These are phyloP conservation scores for Watsonalla binaria DNA, from an alignment of 2,888 invertebrate genomes.

Conservation along the genomic window DNA sequence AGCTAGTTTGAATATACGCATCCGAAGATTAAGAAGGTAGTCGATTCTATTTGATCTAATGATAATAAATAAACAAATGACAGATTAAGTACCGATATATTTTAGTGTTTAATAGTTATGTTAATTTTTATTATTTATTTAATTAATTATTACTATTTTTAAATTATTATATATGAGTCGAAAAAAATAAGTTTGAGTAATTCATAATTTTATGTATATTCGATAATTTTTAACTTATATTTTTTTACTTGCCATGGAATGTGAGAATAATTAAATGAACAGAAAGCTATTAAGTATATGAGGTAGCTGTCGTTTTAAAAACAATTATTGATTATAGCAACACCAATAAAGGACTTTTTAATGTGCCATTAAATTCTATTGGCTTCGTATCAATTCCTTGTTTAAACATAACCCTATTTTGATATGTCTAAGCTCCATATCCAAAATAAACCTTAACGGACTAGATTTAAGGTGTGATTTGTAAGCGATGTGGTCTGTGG, in stretches of 20 bases:
- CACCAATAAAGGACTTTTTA: constrained; percentile 30
- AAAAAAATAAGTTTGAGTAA: neutral
- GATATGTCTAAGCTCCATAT: constrained; percentile 6
- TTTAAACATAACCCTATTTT: constrained; percentile 14
- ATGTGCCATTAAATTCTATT: constrained; percentile 35
- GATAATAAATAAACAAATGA: no score
- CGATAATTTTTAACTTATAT: no score
- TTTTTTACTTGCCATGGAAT: no score
- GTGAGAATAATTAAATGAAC: no score
- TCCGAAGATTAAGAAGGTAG: no score
- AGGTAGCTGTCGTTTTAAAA: neutral
- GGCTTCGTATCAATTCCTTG: constrained; percentile 25
- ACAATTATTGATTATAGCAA: constrained; percentile 4
- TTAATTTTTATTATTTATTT: no score
- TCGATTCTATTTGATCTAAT: no score
- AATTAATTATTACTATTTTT: neutral
- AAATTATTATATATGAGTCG: neutral
- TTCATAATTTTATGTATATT: neutral
- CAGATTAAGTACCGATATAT: no score
- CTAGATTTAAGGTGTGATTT: neutral
- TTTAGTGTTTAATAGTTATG: no score
- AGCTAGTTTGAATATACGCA: neutral
- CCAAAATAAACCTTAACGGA: constrained; percentile 4
- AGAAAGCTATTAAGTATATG: neutral
- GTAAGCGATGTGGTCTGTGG: neutral